Evolutionary conservation across 2,797 vertebrate genomes (phyloP), one percentile per base, ranked within the genome.

Genomic region (Catostomus latipinnis): DNA sequence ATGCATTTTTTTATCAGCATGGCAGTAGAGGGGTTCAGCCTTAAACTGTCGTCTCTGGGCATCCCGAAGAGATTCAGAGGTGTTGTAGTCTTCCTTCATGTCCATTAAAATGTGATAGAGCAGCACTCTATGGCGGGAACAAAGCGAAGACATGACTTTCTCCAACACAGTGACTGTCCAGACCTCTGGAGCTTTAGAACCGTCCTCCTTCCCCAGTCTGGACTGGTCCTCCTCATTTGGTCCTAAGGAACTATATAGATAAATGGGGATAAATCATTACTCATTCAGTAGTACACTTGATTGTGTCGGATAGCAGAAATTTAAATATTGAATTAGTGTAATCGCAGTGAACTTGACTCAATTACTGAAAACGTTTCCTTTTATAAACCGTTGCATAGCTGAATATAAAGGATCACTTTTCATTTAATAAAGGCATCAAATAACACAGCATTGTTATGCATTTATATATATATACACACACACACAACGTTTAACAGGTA

Each of bases 71-170:
- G 90, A 75, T 86, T 91, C 86, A 82, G 87, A 81, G n/a, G 90
- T 69, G 83, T 88, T 85, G 86, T 92, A 90, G 88, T 97, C 95
- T 91, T 96, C 93, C 75, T 91, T 91, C 85, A 96, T 92, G 89
- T 95, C 93, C 92, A 94, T 96, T 88, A 99, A 92, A 91, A 98
- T 95, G 90, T 93, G 91, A 91, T 94, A 92, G 87, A 97, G 93
- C 91, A 98, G 94, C 84, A 94, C 94, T 88, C 91, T 92, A 91
- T 99, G 98, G 89, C 94, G 94, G 77, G 90, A 93, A 91, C 98
- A 99, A 87, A 97, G 93, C 69, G 94, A 94, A 86, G 92, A 90
- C 87, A 98, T 93, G 92, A 98, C 94, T 88, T 91, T 94, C 90
- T 91, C 94, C 95, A 98, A 92, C 87, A 93, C 87, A 86, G 91